phyloP scores from a whole-genome alignment of 2,113 vertebrate species.

The Etheostoma cragini region DNA sequence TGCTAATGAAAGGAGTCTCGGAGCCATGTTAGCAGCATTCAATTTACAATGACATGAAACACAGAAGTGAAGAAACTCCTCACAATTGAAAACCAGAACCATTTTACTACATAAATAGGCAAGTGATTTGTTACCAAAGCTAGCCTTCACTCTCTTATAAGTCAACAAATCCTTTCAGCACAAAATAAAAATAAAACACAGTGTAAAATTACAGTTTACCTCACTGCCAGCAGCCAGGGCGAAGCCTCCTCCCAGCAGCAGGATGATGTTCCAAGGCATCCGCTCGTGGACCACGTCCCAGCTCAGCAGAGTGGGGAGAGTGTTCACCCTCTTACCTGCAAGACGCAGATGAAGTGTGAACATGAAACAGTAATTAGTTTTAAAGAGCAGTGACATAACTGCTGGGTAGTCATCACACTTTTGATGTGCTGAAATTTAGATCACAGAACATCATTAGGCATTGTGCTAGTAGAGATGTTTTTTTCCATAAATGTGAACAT shows the following conservation, averaged over 20 bases:
- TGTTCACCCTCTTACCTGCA: constrained; percentile 62
- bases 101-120: background rate
- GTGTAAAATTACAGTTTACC: constrained; percentile 76
- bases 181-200: background rate
- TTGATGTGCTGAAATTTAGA: background rate
- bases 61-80: background rate
- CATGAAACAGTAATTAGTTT: constrained; percentile 23
- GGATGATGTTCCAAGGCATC: constrained; percentile 94
- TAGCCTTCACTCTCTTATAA: background rate
- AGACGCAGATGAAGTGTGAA: constrained; percentile 12
- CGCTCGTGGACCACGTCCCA: constrained; percentile 89
- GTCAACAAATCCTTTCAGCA: background rate
- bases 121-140: background rate
- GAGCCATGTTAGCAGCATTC: too few species aligned
- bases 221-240: constrained; percentile 93
- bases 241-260: constrained; percentile 94
- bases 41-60: background rate
- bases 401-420: background rate
- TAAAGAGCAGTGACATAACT: constrained; percentile 13
- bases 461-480: background rate
- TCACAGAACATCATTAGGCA: background rate
- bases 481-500: background rate
- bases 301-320: constrained; percentile 84
- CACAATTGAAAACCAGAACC: background rate
- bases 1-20: too few species aligned